A percentile compares a stretch with the other conserved stretches of the same genome.
Conservation (phyloP, 2,113 vertebrate genomes). For the Prochilodus magdalenae region DNA sequence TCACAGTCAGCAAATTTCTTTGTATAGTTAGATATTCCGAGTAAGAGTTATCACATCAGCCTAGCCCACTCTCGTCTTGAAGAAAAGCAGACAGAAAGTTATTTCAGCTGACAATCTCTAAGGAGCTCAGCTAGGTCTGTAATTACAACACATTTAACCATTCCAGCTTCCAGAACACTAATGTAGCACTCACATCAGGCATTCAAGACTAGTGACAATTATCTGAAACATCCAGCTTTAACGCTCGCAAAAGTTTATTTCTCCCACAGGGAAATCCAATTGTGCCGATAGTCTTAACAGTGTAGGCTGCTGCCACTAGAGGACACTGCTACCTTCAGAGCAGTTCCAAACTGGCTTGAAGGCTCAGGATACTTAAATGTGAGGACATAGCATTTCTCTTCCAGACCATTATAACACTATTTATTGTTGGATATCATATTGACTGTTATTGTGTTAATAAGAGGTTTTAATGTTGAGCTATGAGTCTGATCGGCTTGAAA, state of each 20-base stretch:
- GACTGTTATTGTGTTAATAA: too few relatives aligned
- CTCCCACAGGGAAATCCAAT: too few relatives aligned
- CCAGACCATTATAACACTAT: too few relatives aligned
- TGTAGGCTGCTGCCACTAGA: conserved; percentile 10
- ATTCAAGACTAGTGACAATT: not conserved
- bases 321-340: not conserved
- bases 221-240: not conserved
- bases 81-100: not conserved
- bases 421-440: too few relatives aligned
- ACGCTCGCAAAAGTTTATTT: not conserved
- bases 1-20: conserved; percentile 9
- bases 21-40: not conserved
- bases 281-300: not conserved
- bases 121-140: not conserved
- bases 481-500: too few relatives aligned
- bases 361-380: too few relatives aligned
- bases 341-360: not conserved
- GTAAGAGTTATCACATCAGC: not conserved
- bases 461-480: too few relatives aligned
- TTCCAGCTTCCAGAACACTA: not conserved
- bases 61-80: not conserved
- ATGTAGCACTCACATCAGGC: not conserved
- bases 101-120: not conserved
- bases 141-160: conserved; percentile 11
- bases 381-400: too few relatives aligned